These are phyloP conservation scores for Diadophis punctatus DNA, from an alignment of 2,113 vertebrate species.

Conservation along the genomic window DNA sequence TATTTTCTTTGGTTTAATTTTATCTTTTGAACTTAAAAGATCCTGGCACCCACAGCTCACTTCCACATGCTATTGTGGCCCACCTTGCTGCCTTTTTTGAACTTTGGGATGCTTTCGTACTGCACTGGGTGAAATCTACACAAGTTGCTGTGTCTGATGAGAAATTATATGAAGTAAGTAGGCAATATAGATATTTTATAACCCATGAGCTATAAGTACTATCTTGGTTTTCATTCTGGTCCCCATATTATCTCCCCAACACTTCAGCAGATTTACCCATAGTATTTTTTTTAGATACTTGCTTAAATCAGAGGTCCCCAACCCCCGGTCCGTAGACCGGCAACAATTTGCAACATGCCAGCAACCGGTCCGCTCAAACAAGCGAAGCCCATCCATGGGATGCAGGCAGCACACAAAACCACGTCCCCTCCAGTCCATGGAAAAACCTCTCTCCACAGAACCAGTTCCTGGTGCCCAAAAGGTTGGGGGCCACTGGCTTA, in stretches of 20 bases:
- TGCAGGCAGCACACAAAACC: too few relatives aligned
- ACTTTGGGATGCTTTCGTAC: constrained; percentile 77
- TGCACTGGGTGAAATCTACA: constrained; percentile 80
- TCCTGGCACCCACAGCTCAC: constrained; percentile 78
- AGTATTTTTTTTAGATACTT: not conserved
- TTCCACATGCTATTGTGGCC: constrained; percentile 86
- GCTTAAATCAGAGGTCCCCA: not conserved
- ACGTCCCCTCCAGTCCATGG: too few relatives aligned
- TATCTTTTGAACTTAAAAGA: constrained; percentile 66
- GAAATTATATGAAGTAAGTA: constrained; percentile 64
- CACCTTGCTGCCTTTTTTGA: constrained; percentile 91
- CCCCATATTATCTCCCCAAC: too few relatives aligned
- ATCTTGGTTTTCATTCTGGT: not conserved
- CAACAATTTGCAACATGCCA: too few relatives aligned
- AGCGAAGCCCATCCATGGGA: too few relatives aligned
- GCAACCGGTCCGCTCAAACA: too few relatives aligned
- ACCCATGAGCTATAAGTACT: not conserved
- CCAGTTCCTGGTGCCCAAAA: too few relatives aligned
- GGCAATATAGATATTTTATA: not conserved
- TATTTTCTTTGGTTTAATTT: constrained; percentile 20
- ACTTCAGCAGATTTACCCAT: not conserved
- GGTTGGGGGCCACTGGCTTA: not conserved
- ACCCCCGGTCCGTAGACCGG: too few relatives aligned
- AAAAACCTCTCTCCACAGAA: too few relatives aligned
- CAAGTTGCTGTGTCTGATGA: constrained; percentile 80